Percentiles rank a stretch among this genome's conserved stretches.
Conservation (phyloP, 2,113 vertebrate genomes). For the Sinocyclocheilus rhinocerous region DNA sequence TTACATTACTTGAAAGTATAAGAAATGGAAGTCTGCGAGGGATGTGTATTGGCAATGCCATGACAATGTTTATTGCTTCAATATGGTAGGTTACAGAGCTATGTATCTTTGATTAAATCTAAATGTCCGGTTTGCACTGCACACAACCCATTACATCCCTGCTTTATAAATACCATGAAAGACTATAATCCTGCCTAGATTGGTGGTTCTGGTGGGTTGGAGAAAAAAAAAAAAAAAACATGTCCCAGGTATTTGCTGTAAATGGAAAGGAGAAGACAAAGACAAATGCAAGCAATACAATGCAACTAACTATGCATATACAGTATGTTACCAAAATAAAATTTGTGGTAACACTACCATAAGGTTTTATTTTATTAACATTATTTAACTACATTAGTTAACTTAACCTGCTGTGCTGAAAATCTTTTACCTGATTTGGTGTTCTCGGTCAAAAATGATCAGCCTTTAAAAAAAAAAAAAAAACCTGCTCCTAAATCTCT, state of each 20-base stretch:
- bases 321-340: neutral
- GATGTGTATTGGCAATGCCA: neutral
- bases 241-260: neutral
- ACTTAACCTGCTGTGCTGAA: no score
- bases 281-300: no score
- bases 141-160: slow-evolving; percentile 3
- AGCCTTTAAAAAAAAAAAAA: no score
- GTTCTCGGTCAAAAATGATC: no score
- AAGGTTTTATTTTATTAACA: no score
- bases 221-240: neutral
- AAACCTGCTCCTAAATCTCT: no score
- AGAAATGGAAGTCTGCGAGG: neutral
- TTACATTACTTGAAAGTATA: slow-evolving; percentile 18
- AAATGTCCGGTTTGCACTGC: neutral
- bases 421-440: no score
- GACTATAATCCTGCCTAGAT: neutral
- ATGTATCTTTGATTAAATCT: slow-evolving; percentile 18
- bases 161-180: neutral
- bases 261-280: neutral
- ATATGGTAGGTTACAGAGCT: neutral
- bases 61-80: slow-evolving; percentile 15
- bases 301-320: neutral
- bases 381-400: no score
- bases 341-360: no score
- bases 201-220: neutral